Percentiles rank a stretch among this genome's conserved stretches.
Conservation (phyloP, 2,888 invertebrate genomes). For the Junonia oenone region DNA sequence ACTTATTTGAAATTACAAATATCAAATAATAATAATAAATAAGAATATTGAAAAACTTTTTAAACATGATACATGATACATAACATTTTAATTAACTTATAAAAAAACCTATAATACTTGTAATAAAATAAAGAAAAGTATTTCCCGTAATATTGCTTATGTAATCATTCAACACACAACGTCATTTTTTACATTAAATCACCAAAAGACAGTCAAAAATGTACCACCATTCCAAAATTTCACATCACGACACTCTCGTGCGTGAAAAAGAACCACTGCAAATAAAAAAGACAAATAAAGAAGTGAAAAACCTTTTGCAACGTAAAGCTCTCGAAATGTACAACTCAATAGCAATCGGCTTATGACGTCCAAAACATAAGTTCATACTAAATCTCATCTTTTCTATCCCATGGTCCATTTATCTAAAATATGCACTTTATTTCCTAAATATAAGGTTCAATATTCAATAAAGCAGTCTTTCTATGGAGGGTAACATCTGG, state of each 20-base stretch:
- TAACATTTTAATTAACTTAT: too few species aligned
- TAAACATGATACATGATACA: too few species aligned
- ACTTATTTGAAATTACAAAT: too few species aligned
- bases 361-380: constrained; percentile 54
- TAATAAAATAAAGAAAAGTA: too few species aligned
- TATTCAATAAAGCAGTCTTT: constrained; percentile 14
- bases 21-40: too few species aligned
- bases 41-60: too few species aligned
- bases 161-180: too few species aligned
- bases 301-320: constrained; percentile 21
- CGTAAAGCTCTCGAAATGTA: constrained; percentile 32
- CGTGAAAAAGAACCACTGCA: not conserved
- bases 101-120: too few species aligned
- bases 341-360: constrained; percentile 50
- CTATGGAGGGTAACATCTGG: constrained; percentile 44
- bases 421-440: constrained; percentile 1
- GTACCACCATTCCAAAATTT: not conserved
- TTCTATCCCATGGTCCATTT: constrained; percentile 12
- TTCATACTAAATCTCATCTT: constrained; percentile 40
- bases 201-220: too few species aligned
- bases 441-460: constrained; percentile 1
- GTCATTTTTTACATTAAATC: too few species aligned
- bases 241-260: too few species aligned
- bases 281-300: constrained; percentile 1
- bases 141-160: too few species aligned